Base-by-base conservation (phyloP, 2,113 vertebrate species). In the Empidonax alnorum region DNA sequence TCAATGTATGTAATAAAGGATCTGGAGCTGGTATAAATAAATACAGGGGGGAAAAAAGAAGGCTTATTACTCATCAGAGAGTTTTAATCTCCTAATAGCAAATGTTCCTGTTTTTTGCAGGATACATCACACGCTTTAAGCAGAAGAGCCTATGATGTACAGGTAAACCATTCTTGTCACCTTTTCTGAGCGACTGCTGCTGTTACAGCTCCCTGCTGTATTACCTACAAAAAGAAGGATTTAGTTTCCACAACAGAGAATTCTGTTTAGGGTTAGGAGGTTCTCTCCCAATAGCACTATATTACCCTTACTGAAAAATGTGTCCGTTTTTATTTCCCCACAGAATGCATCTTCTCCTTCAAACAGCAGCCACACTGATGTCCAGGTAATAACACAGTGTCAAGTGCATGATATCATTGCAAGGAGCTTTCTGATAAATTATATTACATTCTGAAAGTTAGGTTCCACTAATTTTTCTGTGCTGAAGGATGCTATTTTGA, bases 341-440 rank as follows among this genome's bases (percentile, higher is more conserved):
- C 90, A 97, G 97, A 97, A 96, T 73, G 91, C 81, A 25, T 87
- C 96, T 42, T 95, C 96, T 87, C 52, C 82, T 80, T 90, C 94
- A 62, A 94, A 94, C 1, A 66, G 68, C 93, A 96, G 49, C 78
- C 82, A 96, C 37, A 24, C 50, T 62, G 91, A 93, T 10, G 4
- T 28, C 24, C 95, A 96, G 97, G 97, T 97, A 97, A 95, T 69
- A 30, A 65, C 6, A 17, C 3, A 31, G 4, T n/a, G 18, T 88
- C 46, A 74, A 20, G 24, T 65, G 10, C 12, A 58, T 76, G 37
- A 42, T 56, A 53, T 74, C 12, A 21, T 16, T 65, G 39, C 35
- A 72, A 50, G 21, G 30, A 88, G 17, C 31, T 91, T 78, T 37
- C 31, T 69, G 63, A 59, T 33, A 83, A 71, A 68, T 39, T 35